phyloP scores from a whole-genome alignment of 2,888 invertebrate genomes.

The Salticus scenicus region DNA sequence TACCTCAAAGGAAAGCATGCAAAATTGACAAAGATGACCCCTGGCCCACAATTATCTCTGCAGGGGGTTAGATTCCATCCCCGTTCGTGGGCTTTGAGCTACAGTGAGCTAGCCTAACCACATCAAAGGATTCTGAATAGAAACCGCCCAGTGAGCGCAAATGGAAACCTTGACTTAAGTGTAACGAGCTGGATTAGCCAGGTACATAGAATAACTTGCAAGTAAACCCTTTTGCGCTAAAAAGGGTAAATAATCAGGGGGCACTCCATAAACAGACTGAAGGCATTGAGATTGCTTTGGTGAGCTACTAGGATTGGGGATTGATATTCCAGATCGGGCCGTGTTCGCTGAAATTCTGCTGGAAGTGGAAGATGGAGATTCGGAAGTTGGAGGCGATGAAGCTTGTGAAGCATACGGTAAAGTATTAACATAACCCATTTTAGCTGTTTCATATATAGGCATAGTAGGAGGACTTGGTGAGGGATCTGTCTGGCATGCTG shows the following conservation, averaged over 20 bases:
- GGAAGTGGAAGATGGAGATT: background rate
- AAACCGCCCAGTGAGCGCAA: too few relatives aligned
- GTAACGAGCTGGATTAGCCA: slow-evolving; percentile 9
- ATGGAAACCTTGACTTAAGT: too few relatives aligned
- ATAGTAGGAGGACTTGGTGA: background rate
- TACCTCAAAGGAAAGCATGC: too few relatives aligned
- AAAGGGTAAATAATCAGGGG: background rate
- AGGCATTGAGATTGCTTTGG: background rate
- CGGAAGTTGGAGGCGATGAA: background rate
- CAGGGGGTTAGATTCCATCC: too few relatives aligned
- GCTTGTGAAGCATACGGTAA: background rate
- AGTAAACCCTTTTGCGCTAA: too few relatives aligned
- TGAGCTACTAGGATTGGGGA: background rate
- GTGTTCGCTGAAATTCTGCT: background rate
- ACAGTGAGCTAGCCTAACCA: too few relatives aligned
- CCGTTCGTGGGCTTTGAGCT: too few relatives aligned
- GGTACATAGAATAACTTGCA: background rate
- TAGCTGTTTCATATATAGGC: background rate
- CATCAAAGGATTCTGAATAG: too few relatives aligned
- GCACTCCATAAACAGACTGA: slow-evolving; percentile 6
- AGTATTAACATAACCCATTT: background rate
- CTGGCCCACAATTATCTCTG: too few relatives aligned
- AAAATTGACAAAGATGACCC: too few relatives aligned
- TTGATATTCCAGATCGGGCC: background rate
- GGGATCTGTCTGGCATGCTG: background rate